Evolutionary conservation across 1,140 invertebrate species (phyloP), one percentile per base, ranked within the genome.

Genomic region (Stegodyphus dumicola): DNA sequence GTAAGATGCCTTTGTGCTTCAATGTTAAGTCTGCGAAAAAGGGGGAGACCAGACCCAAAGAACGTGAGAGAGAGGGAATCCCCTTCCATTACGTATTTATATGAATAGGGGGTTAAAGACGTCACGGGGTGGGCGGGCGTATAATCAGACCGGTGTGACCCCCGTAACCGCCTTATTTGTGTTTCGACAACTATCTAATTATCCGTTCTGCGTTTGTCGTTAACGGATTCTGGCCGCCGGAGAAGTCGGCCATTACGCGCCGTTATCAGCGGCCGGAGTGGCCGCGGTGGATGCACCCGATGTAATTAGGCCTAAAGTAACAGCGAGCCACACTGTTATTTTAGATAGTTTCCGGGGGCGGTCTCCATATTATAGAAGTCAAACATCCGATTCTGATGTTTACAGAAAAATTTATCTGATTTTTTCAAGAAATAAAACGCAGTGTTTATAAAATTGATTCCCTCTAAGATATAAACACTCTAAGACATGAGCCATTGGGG

Each of bases 131-230:
- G 56, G 54, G 73, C 18, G 53, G 48, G 75, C 15, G 60, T 77
- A 33, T 81, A 81, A 81, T 73, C 54, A 52, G 75, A 81, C 53
- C 51, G 65, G 66, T n/a, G 76, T 67, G 66, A 17, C 33, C 66
- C 33, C 33, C 33, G 33, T 33, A 33, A 33, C 33, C 80, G 80
- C 80, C 80, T 83, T 83, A 83, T 83, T 83, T 83, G 80, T 83
- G 71, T 83, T 83, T 83, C 80, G 80, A 83, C 80, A 75, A 83
- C 56, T 83, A 83, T 83, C 80, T 83, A 83, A 83, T 83, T 83
- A 83, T 67, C 67, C 78, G 56, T 18, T 56, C 56, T 83, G 71
- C 70, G 71, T 73, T 60, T 18, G 77, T 15, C 56, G 56, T 60
- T 60, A 60, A 10, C n/a, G 65, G 77, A 11, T 49, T 49, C 49